Evolutionary conservation across 1,140 invertebrate genomes (phyloP).

Genomic region (Leptinotarsa undecemlineata): DNA sequence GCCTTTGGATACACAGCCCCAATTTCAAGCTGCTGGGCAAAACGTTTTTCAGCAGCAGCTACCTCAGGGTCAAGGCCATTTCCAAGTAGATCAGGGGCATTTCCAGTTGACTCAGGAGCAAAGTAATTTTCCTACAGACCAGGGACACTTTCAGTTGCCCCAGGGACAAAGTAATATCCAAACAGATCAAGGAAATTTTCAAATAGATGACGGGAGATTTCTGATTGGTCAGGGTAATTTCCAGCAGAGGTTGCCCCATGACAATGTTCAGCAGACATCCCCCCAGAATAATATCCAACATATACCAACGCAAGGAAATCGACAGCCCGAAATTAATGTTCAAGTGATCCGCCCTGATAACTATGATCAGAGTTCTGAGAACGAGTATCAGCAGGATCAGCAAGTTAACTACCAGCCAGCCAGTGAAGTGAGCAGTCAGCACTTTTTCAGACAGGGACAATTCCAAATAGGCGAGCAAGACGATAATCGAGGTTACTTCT

Average conservation of each 20-base stretch:
- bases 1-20: slow-evolving; percentile 9
- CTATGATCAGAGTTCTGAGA: background rate
- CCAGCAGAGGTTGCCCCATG: background rate
- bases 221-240: background rate
- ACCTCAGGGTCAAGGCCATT: background rate
- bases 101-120: slow-evolving; percentile 3
- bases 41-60: background rate
- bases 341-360: background rate
- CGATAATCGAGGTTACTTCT: slow-evolving; percentile 16
- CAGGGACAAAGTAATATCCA: slow-evolving; percentile 10
- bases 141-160: background rate
- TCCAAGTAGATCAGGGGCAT: slow-evolving; percentile 7
- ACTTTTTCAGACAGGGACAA: slow-evolving; percentile 18
- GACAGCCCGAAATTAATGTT: background rate
- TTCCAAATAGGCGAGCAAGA: slow-evolving; percentile 24
- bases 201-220: background rate
- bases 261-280: background rate
- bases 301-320: background rate
- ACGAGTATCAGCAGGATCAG: background rate
- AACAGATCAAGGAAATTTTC: slow-evolving; percentile 3
- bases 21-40: background rate
- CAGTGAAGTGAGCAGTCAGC: slow-evolving; percentile 20
- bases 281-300: background rate
- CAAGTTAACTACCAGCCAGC: slow-evolving; percentile 8
- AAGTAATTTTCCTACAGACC: slow-evolving; percentile 1